Evolutionary conservation across 2,797 vertebrate genomes (phyloP), one percentile per base, ranked within the genome.

Genomic region (Amniataba percoides): DNA sequence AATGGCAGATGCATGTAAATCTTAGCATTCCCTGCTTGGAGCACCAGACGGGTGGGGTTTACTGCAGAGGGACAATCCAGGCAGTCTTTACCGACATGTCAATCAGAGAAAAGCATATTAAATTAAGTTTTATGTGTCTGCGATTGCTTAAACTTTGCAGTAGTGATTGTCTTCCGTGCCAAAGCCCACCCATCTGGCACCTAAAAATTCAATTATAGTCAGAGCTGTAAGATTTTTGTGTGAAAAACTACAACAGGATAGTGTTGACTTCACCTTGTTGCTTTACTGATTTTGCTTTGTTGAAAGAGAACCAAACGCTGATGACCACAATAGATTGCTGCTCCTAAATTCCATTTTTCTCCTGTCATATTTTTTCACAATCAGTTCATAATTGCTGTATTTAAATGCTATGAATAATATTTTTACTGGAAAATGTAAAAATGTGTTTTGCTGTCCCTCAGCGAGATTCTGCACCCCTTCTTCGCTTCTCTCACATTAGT

Each of bases 161-260:
- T 16, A 46, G 34, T 23, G 51, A 10, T 59, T 74, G 56, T 81
- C 23, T 72, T 80, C 53, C 14, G 69, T 39, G 58, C 72, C 81
- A 77, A 82, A 84, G 70, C 87, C 69, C 84, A 51, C 74, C 89
- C 85, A 87, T 84, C 85, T 91, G 90, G 82, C 85, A 71, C 64
- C 48, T 21, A 65, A 53, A 78, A 81, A 80, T 76, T 66, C 52
- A 80, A 81, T 82, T 43, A 51, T 18, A 66, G 40, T 42, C 43
- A 2, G 25, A 67, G 82, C 66, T 74, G 42, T 23, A 21, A 65
- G 70, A 43, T 42, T 68, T 43, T 60, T 56, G 27, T 63, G 45
- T 25, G 46, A 51, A 23, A 42, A 71, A 66, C 57, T 18, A 45
- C 23, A 4, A 49, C 74, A 43, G 27, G 76, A 34, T 65, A 49